Percentiles rank a stretch among this genome's conserved stretches.
Conservation (phyloP, 2,888 invertebrate species). For the Strigamia maritima region DNA sequence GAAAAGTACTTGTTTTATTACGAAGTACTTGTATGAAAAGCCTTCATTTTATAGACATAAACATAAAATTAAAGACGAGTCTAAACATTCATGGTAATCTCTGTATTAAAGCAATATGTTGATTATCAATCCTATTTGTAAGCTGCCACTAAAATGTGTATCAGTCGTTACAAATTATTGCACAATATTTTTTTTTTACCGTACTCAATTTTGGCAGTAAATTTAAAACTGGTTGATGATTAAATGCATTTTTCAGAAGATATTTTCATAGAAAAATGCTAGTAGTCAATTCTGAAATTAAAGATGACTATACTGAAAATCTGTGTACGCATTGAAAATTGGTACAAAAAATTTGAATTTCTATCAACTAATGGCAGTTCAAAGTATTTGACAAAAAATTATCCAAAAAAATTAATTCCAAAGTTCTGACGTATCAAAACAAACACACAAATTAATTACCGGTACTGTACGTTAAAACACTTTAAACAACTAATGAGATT, state of each 20-base stretch:
- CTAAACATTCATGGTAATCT: conserved; percentile 1
- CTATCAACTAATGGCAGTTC: neutral
- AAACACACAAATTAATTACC: conserved; percentile 1
- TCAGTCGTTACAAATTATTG: conserved; percentile 30
- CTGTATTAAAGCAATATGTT: neutral
- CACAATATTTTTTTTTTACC: neutral
- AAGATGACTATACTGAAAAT: neutral
- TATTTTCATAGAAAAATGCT: neutral
- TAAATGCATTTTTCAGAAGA: neutral
- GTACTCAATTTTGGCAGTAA: conserved; percentile 19
- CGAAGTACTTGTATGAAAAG: neutral
- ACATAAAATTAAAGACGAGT: neutral
- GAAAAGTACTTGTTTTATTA: neutral
- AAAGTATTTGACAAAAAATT: neutral
- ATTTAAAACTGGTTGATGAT: conserved; percentile 30
- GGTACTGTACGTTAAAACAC: neutral
- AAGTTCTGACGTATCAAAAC: conserved; percentile 27
- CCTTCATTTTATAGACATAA: neutral
- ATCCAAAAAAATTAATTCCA: neutral
- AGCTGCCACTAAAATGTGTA: conserved; percentile 16
- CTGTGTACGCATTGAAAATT: neutral
- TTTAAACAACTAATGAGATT: neutral
- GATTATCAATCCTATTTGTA: conserved; percentile 28
- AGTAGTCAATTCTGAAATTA: neutral
- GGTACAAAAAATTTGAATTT: neutral